These are phyloP conservation scores for Campoletis raptor DNA, from an alignment of 2,888 invertebrate genomes.

Conservation along the genomic window DNA sequence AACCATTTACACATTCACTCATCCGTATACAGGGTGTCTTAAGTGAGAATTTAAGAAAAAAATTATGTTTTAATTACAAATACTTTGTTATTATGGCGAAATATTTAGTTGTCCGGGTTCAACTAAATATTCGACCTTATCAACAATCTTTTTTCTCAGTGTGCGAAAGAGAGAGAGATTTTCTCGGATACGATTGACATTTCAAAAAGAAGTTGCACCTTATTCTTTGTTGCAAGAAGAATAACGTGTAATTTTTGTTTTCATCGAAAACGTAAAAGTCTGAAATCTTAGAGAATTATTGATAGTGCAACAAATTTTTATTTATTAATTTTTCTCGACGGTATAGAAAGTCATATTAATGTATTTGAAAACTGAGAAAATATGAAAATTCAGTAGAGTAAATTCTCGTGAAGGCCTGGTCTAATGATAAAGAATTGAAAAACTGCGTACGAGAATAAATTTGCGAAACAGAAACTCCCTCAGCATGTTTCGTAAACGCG, in stretches of 20 bases:
- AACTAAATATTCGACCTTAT: too few species aligned
- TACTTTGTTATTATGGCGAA: too few species aligned
- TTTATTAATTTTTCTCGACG: background rate
- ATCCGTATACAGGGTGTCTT: conserved; percentile 5
- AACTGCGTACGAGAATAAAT: background rate
- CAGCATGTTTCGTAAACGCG: background rate
- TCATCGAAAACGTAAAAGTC: too few species aligned
- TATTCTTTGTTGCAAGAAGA: too few species aligned
- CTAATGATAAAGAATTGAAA: background rate
- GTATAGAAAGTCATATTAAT: background rate
- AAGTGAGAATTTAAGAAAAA: background rate
- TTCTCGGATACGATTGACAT: too few species aligned
- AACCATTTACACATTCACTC: background rate
- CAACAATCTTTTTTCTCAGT: too few species aligned
- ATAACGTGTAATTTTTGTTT: too few species aligned
- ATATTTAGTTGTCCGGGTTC: too few species aligned
- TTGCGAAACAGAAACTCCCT: background rate
- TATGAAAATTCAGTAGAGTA: background rate
- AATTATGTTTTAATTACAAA: too few species aligned
- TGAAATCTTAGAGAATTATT: background rate
- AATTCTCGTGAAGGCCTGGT: background rate
- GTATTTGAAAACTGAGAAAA: background rate
- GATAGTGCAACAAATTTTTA: background rate
- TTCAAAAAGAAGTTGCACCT: too few species aligned
- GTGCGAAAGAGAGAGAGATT: too few species aligned